A percentile compares a stretch with the other conserved stretches of the same genome.
Evolutionary conservation across 2,888 invertebrate species (phyloP).

Genomic region (Molorchus minor): DNA sequence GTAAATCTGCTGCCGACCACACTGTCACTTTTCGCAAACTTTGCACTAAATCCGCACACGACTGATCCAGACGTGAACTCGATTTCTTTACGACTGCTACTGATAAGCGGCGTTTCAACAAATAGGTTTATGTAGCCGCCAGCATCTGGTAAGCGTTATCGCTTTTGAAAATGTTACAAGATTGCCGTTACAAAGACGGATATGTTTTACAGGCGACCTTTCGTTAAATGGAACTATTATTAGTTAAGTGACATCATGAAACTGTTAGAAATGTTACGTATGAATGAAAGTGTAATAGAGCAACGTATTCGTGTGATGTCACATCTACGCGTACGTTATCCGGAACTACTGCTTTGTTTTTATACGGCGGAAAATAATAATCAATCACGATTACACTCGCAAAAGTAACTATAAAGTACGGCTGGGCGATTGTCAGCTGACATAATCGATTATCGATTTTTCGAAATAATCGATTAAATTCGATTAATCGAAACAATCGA

Average conservation of each 20-base stretch:
- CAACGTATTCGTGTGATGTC: conserved; percentile 37
- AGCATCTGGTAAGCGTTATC: conserved; percentile 25
- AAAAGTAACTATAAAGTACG: no score
- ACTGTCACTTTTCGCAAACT: conserved; percentile 4
- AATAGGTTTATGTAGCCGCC: conserved; percentile 30
- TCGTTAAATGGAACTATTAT: conserved; percentile 34
- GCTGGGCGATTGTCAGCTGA: no score
- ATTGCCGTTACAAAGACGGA: conserved; percentile 23
- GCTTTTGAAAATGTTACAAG: conserved; percentile 29
- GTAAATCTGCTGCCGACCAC: background rate
- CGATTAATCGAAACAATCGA: no score
- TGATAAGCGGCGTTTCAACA: conserved; percentile 23
- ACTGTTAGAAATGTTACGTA: conserved; percentile 37
- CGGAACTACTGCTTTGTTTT: no score
- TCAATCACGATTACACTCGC: no score
- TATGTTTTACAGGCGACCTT: conserved; percentile 32
- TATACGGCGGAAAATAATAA: no score
- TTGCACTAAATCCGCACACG: background rate
- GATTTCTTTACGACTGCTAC: conserved; percentile 21
- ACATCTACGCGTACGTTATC: conserved; percentile 21
- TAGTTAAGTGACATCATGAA: conserved; percentile 43
- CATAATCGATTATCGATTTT: no score
- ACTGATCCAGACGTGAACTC: conserved; percentile 6
- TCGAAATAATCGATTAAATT: no score
- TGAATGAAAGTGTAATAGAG: conserved; percentile 43